phyloP scores from a whole-genome alignment of 2,797 vertebrate species.

The Novumbra hubbsi region DNA sequence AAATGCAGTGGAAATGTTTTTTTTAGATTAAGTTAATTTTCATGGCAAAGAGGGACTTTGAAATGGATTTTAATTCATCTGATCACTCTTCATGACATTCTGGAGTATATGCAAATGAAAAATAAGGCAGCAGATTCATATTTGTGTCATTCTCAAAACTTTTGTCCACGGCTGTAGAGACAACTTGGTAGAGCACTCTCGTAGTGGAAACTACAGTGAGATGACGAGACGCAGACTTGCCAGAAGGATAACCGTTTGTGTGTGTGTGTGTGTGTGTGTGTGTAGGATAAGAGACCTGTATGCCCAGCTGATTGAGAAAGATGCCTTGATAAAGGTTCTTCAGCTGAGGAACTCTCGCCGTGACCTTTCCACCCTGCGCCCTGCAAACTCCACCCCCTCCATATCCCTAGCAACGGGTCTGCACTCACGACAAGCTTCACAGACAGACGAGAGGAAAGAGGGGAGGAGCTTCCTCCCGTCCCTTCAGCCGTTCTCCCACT shows the following conservation, averaged over 20 bases:
- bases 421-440: conserved; percentile 78
- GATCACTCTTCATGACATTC: too few relatives aligned
- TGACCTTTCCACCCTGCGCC: conserved; percentile 72
- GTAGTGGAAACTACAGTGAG: conserved; percentile 78
- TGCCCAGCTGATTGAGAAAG: conserved; percentile 87
- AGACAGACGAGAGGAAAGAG: conserved; percentile 29
- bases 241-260: not conserved
- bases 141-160: too few relatives aligned
- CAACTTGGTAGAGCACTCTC: conserved; percentile 65
- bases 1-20: too few relatives aligned
- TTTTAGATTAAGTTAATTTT: too few relatives aligned
- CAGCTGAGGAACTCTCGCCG: conserved; percentile 77
- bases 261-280: not conserved
- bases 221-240: conserved; percentile 46
- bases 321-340: conserved; percentile 87
- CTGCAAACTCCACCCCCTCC: conserved; percentile 79
- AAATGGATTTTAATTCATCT: too few relatives aligned
- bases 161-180: too few relatives aligned
- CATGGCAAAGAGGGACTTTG: too few relatives aligned
- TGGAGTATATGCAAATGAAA: too few relatives aligned
- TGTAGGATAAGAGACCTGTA: conserved; percentile 44
- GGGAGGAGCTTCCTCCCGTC: not conserved
- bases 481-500: not conserved
- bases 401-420: conserved; percentile 65
- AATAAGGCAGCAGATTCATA: too few relatives aligned